Evolutionary conservation across 2,797 vertebrate genomes (phyloP), one percentile per base, ranked within the genome.

Genomic region (Botia kubotai): DNA sequence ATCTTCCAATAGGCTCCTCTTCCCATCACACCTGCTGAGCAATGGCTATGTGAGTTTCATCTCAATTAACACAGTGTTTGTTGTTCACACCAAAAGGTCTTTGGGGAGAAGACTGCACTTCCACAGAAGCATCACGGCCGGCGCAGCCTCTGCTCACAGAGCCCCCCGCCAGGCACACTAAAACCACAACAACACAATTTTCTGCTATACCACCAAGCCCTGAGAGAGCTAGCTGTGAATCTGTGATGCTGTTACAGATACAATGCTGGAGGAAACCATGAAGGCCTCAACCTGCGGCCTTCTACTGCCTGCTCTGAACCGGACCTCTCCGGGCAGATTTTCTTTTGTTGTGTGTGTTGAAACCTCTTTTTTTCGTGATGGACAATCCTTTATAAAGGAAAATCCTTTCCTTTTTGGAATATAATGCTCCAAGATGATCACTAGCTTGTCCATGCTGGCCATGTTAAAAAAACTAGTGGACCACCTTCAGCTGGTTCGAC

Each of bases 41-140:
- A 85, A 75, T 75, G 81, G 78, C 84, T 81, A 80, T 72, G 81
- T 81, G 58, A 13, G 58, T 57, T 77, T 71, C 62, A 52, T 85
- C 70, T 84, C 82, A 86, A 87, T 86, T 87, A 87, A 80, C 81
- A 73, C 81, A 46, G 76, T 71, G 79, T 63, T 83, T 81, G 55
- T 63, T 75, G 53, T 68, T 84, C 81, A 82, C 81, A 60, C 68
- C 62, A 73, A 57, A 73, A 11, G 10, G 11, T 11, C 78, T 66
- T 69, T 23, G 46, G 83, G 75, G 83, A 77, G 19, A 73, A n/a
- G 72, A 60, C 26, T 21, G 21, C 8, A 17, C 21, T 52, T 81
- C 55, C 48, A 70, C 63, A 80, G 58, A 80, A 74, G 71, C 71
- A 74, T 50, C 46, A 62, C 43, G 53, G 70, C 62, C 7, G 1